Percentiles rank a stretch among this genome's conserved stretches.
Evolutionary conservation across 2,888 invertebrate genomes (phyloP).

Genomic region (Machimus atricapillus): DNA sequence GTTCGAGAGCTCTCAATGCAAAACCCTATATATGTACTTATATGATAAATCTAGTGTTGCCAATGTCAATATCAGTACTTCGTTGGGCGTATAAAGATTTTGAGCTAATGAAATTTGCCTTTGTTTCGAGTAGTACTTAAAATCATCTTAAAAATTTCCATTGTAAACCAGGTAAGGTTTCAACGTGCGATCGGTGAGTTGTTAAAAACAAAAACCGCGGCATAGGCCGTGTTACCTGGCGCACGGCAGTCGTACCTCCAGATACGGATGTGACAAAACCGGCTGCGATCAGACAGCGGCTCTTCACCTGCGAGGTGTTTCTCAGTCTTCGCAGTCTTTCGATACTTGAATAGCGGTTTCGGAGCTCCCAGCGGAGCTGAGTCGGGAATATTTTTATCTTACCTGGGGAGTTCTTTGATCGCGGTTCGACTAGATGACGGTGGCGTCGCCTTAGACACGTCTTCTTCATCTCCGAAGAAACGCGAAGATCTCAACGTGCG

Average conservation of each 20-base stretch:
- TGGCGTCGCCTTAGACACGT: not conserved
- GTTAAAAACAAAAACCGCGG: not conserved
- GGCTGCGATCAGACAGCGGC: conserved; percentile 11
- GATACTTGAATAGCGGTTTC: not conserved
- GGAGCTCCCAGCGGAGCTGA: not conserved
- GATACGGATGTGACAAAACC: conserved; percentile 35
- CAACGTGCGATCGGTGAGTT: not conserved
- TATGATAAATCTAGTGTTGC: no score
- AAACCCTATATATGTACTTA: no score
- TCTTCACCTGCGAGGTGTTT: conserved; percentile 17
- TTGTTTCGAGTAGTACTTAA: not conserved
- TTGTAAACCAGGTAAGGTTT: conserved; percentile 6
- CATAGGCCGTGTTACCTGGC: not conserved
- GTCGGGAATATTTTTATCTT: not conserved
- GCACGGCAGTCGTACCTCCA: not conserved
- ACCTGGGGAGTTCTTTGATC: not conserved
- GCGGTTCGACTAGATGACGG: not conserved
- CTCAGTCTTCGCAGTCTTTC: conserved; percentile 5
- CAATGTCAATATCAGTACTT: no score
- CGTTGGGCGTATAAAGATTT: no score
- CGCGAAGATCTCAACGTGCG: not conserved
- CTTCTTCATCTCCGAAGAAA: not conserved
- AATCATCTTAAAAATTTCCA: not conserved
- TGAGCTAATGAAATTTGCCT: no score
- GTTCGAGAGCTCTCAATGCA: no score